These are phyloP conservation scores for Drosophila bunnanda DNA, from an alignment of 2,888 invertebrate species.

Conservation along the genomic window DNA sequence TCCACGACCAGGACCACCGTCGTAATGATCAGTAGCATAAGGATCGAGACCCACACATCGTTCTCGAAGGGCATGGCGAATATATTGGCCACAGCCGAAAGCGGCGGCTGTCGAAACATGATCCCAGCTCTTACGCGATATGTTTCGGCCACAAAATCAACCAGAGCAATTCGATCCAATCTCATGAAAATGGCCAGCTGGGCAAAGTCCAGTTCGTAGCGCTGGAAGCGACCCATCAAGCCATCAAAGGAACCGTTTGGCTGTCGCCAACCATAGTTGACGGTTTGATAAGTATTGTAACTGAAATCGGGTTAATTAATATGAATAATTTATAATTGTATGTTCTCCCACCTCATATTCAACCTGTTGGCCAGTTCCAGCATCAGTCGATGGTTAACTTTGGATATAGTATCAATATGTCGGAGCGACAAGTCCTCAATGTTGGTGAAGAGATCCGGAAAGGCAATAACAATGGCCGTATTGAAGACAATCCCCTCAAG, in stretches of 20 bases:
- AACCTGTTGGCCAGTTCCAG: slow-evolving; percentile 82
- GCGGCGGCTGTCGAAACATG: slow-evolving; percentile 87
- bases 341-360: slow-evolving; percentile 83
- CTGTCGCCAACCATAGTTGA: slow-evolving; percentile 86
- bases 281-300: slow-evolving; percentile 83
- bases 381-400: slow-evolving; percentile 84
- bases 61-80: slow-evolving; percentile 87
- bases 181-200: slow-evolving; percentile 87
- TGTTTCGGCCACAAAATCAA: slow-evolving; percentile 86
- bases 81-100: slow-evolving; percentile 87
- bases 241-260: slow-evolving; percentile 87
- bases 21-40: slow-evolving; percentile 78
- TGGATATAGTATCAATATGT: slow-evolving; percentile 85
- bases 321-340: not conserved
- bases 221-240: slow-evolving; percentile 87
- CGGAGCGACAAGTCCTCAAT: slow-evolving; percentile 83
- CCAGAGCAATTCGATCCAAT: slow-evolving; percentile 85
- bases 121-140: slow-evolving; percentile 86
- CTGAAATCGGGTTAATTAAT: slow-evolving; percentile 56
- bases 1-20: slow-evolving; percentile 73
- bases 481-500: slow-evolving; percentile 82
- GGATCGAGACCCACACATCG: slow-evolving; percentile 86
- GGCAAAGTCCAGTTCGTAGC: slow-evolving; percentile 86
- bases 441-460: slow-evolving; percentile 83
- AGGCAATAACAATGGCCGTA: slow-evolving; percentile 82